Evolutionary conservation across 2,797 vertebrate species (phyloP).

Genomic region (Moxostoma hubbsi): DNA sequence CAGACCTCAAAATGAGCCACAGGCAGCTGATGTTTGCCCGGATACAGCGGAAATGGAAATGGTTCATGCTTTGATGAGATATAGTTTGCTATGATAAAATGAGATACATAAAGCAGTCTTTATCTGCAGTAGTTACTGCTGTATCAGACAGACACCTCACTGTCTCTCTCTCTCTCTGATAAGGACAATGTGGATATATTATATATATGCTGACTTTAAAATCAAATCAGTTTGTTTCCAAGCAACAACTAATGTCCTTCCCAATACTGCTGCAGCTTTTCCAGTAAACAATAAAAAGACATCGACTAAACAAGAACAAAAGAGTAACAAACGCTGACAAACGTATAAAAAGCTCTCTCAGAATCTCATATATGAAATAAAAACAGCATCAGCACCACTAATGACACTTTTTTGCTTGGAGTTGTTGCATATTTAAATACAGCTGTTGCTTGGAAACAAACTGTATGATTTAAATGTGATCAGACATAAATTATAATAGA

Average conservation of each 20-base stretch:
- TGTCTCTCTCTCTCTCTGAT: slow-evolving; percentile 36
- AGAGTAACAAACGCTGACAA: neutral
- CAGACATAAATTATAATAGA: neutral
- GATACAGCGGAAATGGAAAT: slow-evolving; percentile 79
- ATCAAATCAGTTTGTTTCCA: slow-evolving; percentile 53
- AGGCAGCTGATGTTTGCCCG: slow-evolving; percentile 77
- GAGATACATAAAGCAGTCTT: slow-evolving; percentile 80
- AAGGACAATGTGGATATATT: slow-evolving; percentile 54
- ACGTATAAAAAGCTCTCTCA: neutral
- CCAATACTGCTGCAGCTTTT: slow-evolving; percentile 19
- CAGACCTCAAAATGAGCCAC: slow-evolving; percentile 29
- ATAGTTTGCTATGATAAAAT: slow-evolving; percentile 76
- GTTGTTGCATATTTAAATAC: neutral
- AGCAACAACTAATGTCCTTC: slow-evolving; percentile 44
- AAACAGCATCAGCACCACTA: neutral
- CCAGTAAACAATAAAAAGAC: slow-evolving; percentile 2
- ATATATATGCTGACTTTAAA: slow-evolving; percentile 51
- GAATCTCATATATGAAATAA: neutral
- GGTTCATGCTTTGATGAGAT: slow-evolving; percentile 83
- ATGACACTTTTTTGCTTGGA: neutral
- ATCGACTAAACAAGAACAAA: slow-evolving; percentile 24
- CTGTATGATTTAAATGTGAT: neutral
- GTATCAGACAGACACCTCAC: slow-evolving; percentile 31
- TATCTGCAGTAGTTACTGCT: slow-evolving; percentile 66
- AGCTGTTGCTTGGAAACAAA: neutral